Evolutionary conservation across 2,888 invertebrate species (phyloP).

Genomic region (Callimorpha dominula): DNA sequence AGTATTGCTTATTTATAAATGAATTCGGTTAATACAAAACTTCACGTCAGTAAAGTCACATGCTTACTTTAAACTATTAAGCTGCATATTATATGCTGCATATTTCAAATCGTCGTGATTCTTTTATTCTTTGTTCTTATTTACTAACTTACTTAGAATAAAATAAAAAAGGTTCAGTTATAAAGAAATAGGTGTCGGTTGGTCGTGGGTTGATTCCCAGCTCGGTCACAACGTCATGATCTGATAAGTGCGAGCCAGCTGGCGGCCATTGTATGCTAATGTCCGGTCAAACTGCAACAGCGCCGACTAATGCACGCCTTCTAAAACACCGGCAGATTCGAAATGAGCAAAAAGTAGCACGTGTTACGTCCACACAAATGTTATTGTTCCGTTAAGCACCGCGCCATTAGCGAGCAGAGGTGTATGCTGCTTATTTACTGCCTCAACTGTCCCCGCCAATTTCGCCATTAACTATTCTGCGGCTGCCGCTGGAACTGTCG

Average conservation of each 20-base stretch:
- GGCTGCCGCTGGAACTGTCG: conserved; percentile 9
- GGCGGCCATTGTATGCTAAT: conserved; percentile 74
- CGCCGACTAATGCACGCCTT: conserved; percentile 29
- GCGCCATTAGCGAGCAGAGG: not conserved
- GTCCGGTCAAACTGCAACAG: conserved; percentile 39
- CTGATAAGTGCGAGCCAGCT: conserved; percentile 57
- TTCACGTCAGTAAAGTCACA: no score
- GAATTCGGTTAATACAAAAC: no score
- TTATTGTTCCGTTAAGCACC: not conserved
- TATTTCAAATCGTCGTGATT: conserved; percentile 27
- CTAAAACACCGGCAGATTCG: conserved; percentile 31
- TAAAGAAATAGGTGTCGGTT: conserved; percentile 31
- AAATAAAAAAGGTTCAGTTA: conserved; percentile 24
- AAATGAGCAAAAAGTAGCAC: conserved; percentile 43
- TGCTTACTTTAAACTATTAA: no score
- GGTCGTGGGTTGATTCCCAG: conserved; percentile 12
- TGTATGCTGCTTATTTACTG: conserved; percentile 2
- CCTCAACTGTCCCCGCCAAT: conserved; percentile 23
- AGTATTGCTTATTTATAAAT: no score
- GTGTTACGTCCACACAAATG: conserved; percentile 21
- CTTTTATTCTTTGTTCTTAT: conserved; percentile 18
- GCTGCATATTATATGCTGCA: no score
- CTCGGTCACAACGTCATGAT: conserved; percentile 29
- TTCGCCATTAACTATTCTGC: conserved; percentile 14
- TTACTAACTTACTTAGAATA: conserved; percentile 34